Evolutionary conservation across 2,888 invertebrate species (phyloP).

Genomic region (Drosophila neonasuta): DNA sequence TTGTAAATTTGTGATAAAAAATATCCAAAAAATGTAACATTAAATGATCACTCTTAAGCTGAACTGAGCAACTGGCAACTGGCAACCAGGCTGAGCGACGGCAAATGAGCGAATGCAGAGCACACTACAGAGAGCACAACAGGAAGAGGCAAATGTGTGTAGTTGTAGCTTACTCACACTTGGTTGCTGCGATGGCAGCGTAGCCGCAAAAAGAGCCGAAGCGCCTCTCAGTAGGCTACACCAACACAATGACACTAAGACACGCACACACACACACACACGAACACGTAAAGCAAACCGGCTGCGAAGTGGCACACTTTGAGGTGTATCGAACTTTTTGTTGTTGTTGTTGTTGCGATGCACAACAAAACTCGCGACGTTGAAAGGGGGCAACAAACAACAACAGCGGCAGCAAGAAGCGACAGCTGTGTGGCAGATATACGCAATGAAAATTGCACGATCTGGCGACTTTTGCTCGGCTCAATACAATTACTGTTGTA

Average conservation of each 20-base stretch:
- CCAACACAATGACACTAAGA: conserved; percentile 30
- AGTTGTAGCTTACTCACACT: conserved; percentile 37
- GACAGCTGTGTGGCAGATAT: conserved; percentile 1
- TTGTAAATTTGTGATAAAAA: too few relatives aligned
- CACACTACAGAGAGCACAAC: conserved; percentile 11
- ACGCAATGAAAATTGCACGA: conserved; percentile 39
- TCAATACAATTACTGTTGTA: conserved; percentile 40
- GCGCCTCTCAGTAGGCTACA: conserved; percentile 50
- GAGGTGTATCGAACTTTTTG: conserved; percentile 64
- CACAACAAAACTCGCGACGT: conserved; percentile 58
- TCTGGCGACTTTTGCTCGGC: conserved; percentile 32
- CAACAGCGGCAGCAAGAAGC: conserved; percentile 25
- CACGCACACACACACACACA: conserved; percentile 25
- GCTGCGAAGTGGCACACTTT: conserved; percentile 63
- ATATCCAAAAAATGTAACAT: too few relatives aligned
- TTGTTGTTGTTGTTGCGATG: conserved; percentile 11
- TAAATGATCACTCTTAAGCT: too few relatives aligned
- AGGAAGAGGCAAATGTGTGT: not conserved
- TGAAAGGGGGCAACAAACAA: conserved; percentile 39
- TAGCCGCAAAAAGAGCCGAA: conserved; percentile 44
- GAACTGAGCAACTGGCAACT: conserved; percentile 4
- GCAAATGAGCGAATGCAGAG: conserved; percentile 23
- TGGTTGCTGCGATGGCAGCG: conserved; percentile 24
- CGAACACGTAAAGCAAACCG: conserved; percentile 23
- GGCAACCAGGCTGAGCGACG: conserved; percentile 17